A percentile compares a stretch with the other conserved stretches of the same genome.
Conservation (phyloP, 2,113 vertebrate genomes). For the Seriola dumerili region DNA sequence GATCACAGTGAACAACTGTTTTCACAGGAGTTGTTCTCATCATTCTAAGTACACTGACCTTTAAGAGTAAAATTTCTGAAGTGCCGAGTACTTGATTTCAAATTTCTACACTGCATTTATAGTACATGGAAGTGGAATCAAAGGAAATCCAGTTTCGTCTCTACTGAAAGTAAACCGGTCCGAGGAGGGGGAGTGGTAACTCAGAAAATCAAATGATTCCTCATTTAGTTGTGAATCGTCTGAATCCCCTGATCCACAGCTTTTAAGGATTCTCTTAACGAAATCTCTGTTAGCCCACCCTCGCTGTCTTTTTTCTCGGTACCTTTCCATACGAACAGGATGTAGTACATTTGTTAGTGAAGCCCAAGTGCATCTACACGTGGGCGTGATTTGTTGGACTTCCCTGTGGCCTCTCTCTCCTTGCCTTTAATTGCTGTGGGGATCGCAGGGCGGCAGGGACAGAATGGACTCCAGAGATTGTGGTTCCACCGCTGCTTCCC, state of each 20-base stretch:
- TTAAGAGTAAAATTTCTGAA: too few species aligned
- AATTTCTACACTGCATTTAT: too few species aligned
- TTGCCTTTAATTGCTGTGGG: slow-evolving; percentile 74
- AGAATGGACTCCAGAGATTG: slow-evolving; percentile 83
- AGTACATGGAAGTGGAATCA: too few species aligned
- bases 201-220: not conserved
- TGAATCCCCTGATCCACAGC: slow-evolving; percentile 39
- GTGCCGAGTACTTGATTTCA: too few species aligned
- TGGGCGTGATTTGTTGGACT: slow-evolving; percentile 74
- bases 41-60: too few species aligned
- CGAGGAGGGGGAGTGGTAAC: too few species aligned
- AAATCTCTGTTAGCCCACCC: slow-evolving; percentile 12
- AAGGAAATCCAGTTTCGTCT: too few species aligned
- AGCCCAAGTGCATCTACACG: slow-evolving; percentile 35
- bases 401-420: slow-evolving; percentile 57
- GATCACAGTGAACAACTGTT: too few species aligned
- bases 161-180: too few species aligned
- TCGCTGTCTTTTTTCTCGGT: slow-evolving; percentile 7
- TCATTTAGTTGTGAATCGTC: not conserved
- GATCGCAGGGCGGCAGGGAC: slow-evolving; percentile 75
- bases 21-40: too few species aligned
- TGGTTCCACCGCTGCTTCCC: slow-evolving; percentile 79
- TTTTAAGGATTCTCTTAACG: not conserved
- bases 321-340: slow-evolving; percentile 23
- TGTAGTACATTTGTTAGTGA: slow-evolving; percentile 44